These are phyloP conservation scores for Allacma fusca DNA, from an alignment of 2,888 invertebrate species.

Conservation along the genomic window DNA sequence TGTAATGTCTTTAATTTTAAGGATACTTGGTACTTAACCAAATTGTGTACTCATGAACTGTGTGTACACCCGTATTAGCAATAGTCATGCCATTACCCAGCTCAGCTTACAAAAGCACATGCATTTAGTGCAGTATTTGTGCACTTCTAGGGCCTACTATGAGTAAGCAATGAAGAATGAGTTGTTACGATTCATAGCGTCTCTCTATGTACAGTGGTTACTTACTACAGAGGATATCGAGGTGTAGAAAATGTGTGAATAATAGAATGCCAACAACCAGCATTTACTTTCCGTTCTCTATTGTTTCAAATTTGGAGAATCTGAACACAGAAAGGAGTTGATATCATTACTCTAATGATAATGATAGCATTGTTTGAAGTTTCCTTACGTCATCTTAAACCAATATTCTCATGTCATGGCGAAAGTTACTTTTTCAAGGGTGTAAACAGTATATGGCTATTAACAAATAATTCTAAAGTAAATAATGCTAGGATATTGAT, in stretches of 20 bases:
- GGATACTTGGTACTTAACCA: too few species aligned
- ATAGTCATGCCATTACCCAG: background rate
- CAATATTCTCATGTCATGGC: conserved; percentile 5
- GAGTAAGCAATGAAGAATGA: conserved; percentile 6
- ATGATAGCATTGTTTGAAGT: conserved; percentile 13
- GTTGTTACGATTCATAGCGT: conserved; percentile 8
- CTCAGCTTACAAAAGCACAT: background rate
- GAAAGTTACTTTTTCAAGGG: conserved; percentile 29
- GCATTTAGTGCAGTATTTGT: too few species aligned
- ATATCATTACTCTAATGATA: conserved; percentile 11
- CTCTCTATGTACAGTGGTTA: background rate
- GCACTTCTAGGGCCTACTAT: too few species aligned
- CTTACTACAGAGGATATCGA: background rate
- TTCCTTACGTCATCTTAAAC: conserved; percentile 12
- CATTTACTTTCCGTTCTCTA: conserved; percentile 7
- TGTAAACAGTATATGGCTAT: conserved; percentile 11
- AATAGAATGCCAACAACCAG: background rate
- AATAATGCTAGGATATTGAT: background rate
- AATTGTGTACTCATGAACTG: too few species aligned
- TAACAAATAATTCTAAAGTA: background rate
- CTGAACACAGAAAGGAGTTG: conserved; percentile 4
- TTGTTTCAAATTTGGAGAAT: conserved; percentile 16
- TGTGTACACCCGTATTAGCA: background rate
- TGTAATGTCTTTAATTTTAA: background rate
- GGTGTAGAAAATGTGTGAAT: conserved; percentile 11